Percentiles rank a stretch among this genome's conserved stretches.
These are phyloP conservation scores for Pherbina coryleti DNA, from an alignment of 2,888 invertebrate species.

Conservation along the genomic window DNA sequence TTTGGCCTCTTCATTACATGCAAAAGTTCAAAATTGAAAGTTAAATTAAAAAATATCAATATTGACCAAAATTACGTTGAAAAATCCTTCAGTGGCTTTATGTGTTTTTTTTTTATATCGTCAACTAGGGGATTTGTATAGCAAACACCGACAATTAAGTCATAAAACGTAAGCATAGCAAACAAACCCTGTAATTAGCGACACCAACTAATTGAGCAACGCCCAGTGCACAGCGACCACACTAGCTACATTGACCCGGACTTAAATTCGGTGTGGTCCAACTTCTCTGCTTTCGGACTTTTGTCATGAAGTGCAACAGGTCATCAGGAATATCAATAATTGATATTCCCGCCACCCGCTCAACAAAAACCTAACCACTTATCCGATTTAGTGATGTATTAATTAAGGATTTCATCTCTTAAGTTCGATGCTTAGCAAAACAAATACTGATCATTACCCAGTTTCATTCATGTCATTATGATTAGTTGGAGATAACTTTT, in stretches of 20 bases:
- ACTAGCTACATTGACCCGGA: not conserved
- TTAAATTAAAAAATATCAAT: too few species aligned
- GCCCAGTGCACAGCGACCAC: constrained; percentile 42
- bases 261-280: not conserved
- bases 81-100: too few species aligned
- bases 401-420: not conserved
- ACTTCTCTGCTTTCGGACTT: not conserved
- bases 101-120: too few species aligned
- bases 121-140: not conserved
- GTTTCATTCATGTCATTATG: too few species aligned
- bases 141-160: not conserved
- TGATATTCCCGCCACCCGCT: not conserved
- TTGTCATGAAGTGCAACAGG: not conserved
- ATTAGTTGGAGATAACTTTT: too few species aligned
- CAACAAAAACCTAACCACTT: not conserved
- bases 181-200: constrained; percentile 50
- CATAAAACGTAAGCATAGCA: constrained; percentile 35
- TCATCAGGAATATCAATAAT: not conserved
- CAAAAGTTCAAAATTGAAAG: too few species aligned
- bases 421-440: not conserved
- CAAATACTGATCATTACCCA: too few species aligned
- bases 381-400: too few species aligned
- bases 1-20: too few species aligned
- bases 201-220: constrained; percentile 51
- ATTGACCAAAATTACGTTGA: too few species aligned